Evolutionary conservation across 1,140 invertebrate species (phyloP).

Genomic region (Maniola jurtina): DNA sequence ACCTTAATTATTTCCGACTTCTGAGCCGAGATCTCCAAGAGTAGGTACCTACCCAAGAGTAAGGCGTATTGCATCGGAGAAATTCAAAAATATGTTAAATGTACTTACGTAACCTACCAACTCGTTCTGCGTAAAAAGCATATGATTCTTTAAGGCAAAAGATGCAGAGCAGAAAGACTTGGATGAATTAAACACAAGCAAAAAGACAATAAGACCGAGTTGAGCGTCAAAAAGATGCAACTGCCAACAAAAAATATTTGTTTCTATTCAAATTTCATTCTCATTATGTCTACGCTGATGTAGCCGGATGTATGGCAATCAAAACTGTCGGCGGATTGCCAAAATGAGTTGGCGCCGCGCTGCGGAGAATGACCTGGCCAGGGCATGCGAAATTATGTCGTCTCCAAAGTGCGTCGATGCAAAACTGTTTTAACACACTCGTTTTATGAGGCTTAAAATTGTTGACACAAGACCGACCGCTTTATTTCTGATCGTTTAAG

Average conservation of each 20-base stretch:
- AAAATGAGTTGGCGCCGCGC: slow-evolving; percentile 53
- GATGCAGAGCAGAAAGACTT: no score
- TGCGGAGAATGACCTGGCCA: slow-evolving; percentile 37
- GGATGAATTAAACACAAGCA: neutral
- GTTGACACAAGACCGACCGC: neutral
- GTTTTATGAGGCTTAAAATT: neutral
- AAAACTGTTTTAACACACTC: neutral
- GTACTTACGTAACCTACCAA: no score
- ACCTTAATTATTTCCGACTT: no score
- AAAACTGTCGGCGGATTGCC: slow-evolving; percentile 49
- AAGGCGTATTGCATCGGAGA: no score
- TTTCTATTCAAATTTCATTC: slow-evolving; percentile 17
- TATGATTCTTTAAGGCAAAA: no score
- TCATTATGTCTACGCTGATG: slow-evolving; percentile 33
- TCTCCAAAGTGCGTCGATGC: slow-evolving; percentile 16
- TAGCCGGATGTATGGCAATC: slow-evolving; percentile 44
- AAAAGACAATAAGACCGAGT: neutral
- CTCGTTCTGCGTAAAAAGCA: no score
- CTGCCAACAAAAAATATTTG: slow-evolving; percentile 8
- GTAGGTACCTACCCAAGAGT: no score
- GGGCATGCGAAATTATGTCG: slow-evolving; percentile 35
- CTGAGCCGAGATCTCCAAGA: no score
- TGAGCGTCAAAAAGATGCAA: neutral
- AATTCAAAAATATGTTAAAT: no score
- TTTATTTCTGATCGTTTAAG: neutral